Evolutionary conservation across 1,140 invertebrate species (phyloP), one percentile per base, ranked within the genome.

Genomic region (Sycobia sp.): DNA sequence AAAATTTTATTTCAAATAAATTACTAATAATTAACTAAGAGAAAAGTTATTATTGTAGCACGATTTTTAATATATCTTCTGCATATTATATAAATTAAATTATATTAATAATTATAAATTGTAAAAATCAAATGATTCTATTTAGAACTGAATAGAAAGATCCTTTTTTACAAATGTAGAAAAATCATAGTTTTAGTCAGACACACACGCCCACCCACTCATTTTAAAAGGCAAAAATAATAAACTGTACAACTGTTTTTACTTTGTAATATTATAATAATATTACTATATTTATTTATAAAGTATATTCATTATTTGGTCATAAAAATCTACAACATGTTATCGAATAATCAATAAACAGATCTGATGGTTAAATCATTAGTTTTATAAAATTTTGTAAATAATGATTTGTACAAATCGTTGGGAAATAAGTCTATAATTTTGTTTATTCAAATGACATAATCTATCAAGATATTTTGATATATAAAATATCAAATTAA

Each of bases 211-310:
- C n/a, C n/a, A n/a, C 39, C 25, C 27, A 53, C 13, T 23, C 29
- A 43, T 22, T 46, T 23, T n/a, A 16, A 16, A 11, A 36, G 55
- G 55, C 43, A 57, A 47, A 36, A 43, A 55, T 3, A 46, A 25
- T 27, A 38, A 59, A n/a, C 38, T 9, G 38, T 22, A 23, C 10
- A 46, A 59, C 2, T 18, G 9, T 49, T 49, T 58, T 59, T 27
- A 39, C 44, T 59, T 44, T 11, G 56, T 59, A 59, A 59, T 59
- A 59, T 59, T 59, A 39, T 32, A 57, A 57, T 36, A 59, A 59
- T 59, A 59, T 59, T 59, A 59, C 56, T 49, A 49, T 44, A 57
- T 59, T 59, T 59, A 59, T 59, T 59, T 59, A 59, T 59, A 59
- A 59, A 59, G 56, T 49, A 49, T 49, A 49, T 49, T 47, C 55